Conservation (phyloP, 2,888 invertebrate genomes). For the Nebria salina region DNA sequence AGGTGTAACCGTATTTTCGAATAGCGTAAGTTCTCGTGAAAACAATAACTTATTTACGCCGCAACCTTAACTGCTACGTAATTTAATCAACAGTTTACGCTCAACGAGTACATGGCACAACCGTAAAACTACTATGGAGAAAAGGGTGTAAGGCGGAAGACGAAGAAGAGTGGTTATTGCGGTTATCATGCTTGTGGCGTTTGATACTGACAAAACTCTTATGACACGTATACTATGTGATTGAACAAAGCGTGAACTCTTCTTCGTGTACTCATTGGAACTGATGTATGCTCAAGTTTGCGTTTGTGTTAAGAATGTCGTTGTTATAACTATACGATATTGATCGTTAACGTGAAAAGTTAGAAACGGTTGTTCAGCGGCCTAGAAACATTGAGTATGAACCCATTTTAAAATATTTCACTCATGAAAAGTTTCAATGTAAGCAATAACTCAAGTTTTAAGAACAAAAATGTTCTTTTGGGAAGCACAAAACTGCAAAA, state of each 20-base stretch:
- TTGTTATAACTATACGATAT: conserved; percentile 33
- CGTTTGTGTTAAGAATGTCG: conserved; percentile 41
- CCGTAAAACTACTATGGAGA: neutral
- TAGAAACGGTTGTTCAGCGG: conserved; percentile 19
- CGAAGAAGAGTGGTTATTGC: neutral
- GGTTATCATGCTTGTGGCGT: neutral
- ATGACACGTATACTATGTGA: conserved; percentile 7
- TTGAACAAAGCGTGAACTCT: conserved; percentile 27
- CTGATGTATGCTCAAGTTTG: conserved; percentile 41
- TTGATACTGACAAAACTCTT: neutral
- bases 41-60: conserved; percentile 39
- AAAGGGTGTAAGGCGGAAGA: neutral
- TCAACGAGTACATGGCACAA: neutral
- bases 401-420: neutral
- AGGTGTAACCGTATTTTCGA: neutral
- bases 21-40: conserved; percentile 20
- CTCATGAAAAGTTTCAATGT: neutral
- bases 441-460: neutral
- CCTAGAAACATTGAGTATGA: neutral
- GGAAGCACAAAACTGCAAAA: no score
- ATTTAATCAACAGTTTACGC: conserved; percentile 40
- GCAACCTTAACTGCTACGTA: conserved; percentile 42
- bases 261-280: conserved; percentile 31
- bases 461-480: neutral
- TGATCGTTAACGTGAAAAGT: conserved; percentile 42